phyloP scores from a whole-genome alignment of 1,140 invertebrate genomes.

The Magallana ariakensis region DNA sequence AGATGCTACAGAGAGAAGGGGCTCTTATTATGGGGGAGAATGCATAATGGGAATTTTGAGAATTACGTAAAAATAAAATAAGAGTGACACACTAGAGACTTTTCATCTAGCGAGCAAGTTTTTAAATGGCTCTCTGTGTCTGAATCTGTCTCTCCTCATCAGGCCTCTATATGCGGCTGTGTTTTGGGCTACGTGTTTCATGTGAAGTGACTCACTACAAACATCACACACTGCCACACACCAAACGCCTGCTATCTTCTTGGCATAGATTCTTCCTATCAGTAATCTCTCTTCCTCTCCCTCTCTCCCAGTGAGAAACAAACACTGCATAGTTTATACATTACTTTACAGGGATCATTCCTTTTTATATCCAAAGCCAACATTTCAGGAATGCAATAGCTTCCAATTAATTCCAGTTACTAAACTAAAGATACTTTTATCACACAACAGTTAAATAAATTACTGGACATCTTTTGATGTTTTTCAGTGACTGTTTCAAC shows the following conservation, averaged over 20 bases:
- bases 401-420: background rate
- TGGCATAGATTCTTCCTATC: background rate
- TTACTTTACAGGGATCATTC: background rate
- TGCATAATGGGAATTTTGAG: too few relatives aligned
- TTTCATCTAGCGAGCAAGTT: background rate
- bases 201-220: slow-evolving; percentile 18
- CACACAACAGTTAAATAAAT: slow-evolving; percentile 3
- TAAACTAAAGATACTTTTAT: slow-evolving; percentile 21
- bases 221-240: background rate
- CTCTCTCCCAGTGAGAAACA: slow-evolving; percentile 13
- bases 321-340: slow-evolving; percentile 8
- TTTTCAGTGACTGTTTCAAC: slow-evolving; percentile 29
- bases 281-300: background rate
- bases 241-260: background rate
- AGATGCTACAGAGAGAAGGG: too few relatives aligned
- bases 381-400: background rate
- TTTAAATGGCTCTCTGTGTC: background rate
- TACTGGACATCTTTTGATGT: background rate
- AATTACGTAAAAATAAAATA: too few relatives aligned
- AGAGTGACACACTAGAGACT: too few relatives aligned
- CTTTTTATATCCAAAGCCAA: background rate
- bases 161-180: background rate
- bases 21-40: too few relatives aligned
- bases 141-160: background rate
- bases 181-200: background rate